phyloP scores from a whole-genome alignment of 1,140 invertebrate species.

The Drosophila oshimai region DNA sequence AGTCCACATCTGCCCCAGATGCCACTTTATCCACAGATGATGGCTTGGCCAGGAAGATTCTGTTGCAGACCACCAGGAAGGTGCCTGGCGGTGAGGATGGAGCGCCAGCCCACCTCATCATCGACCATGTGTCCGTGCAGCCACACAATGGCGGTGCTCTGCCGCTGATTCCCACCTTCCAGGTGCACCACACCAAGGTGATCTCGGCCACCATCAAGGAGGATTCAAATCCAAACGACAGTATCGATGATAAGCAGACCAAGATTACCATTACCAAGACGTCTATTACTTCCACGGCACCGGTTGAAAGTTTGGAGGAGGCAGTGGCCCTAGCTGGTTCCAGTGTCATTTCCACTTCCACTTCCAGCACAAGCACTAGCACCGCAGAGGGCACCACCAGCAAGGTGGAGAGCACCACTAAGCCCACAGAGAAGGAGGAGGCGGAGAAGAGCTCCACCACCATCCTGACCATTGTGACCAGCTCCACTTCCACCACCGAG shows the following conservation, averaged over 20 bases:
- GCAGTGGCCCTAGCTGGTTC: neutral
- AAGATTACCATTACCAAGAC: slow-evolving; percentile 75
- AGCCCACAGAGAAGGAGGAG: slow-evolving; percentile 22
- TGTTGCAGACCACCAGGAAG: slow-evolving; percentile 69
- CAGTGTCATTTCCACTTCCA: too few relatives aligned
- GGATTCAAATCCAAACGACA: slow-evolving; percentile 55
- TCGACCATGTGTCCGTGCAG: slow-evolving; percentile 70
- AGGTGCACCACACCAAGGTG: slow-evolving; percentile 71
- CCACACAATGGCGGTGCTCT: slow-evolving; percentile 52
- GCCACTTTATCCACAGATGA: neutral
- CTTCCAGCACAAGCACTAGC: slow-evolving; percentile 4
- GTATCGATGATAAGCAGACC: slow-evolving; percentile 65
- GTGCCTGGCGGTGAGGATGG: slow-evolving; percentile 43
- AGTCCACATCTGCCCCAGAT: slow-evolving; percentile 4
- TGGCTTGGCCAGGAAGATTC: slow-evolving; percentile 42
- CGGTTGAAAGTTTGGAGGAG: slow-evolving; percentile 54
- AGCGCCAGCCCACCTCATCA: slow-evolving; percentile 62
- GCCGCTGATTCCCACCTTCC: slow-evolving; percentile 70
- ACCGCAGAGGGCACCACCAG: slow-evolving; percentile 19
- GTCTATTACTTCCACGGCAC: slow-evolving; percentile 65
- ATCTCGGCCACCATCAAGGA: slow-evolving; percentile 64
- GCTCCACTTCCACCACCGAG: slow-evolving; percentile 34
- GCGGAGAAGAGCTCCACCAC: slow-evolving; percentile 26
- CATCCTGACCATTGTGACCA: slow-evolving; percentile 1
- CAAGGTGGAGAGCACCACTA: slow-evolving; percentile 16